Base-by-base conservation (phyloP, 2,888 invertebrate genomes). In the Calliphora vomitoria region DNA sequence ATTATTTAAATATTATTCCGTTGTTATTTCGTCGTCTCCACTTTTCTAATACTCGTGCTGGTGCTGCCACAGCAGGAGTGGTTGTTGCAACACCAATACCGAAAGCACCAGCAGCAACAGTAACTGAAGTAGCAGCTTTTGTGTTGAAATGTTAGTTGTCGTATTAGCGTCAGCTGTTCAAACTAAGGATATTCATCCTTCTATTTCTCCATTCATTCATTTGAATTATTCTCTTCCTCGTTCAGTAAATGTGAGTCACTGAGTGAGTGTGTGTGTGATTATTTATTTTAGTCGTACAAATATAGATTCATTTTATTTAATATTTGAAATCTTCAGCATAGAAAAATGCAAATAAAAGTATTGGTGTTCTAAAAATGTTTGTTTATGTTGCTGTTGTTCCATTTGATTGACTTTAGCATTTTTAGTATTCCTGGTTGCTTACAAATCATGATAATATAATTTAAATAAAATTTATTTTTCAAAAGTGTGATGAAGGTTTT, bases 131-230 rank as follows among this genome's bases (percentile, higher is more conserved):
- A 80, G 44, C 41, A 60, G 74, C 55, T 81, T 85, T 53, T 78
- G 69, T 62, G 41, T 55, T 78, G 13, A 87, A 87, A 85, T 72
- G 62, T 85, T 78, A 74, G 81, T 79, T 87, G 85, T 87, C 87
- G 87, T 64, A 82, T 87, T 82, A 87, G 69, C 85, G 85, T 87
- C 87, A 87, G 78, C 69, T 87, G 85, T 75, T 75, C 64, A 85
- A 82, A 87, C 62, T 82, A 55, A 55, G 53, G 31, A 84, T 81
- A 80, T 82, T 75, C 75, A 78, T 53, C 4, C 35, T 35, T 35
- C 31, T 35, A 64, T 86, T 82, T 58, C 69, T 47, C 53, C 35
- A 74, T 74, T 79, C 25, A 55, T 53, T 68, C 8, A 13, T 62
- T 66, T 8, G 13, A 60, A 15, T 69, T 80, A 50, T 38, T 72